phyloP scores from a whole-genome alignment of 1,140 invertebrate genomes.

The Trichonephila clavipes region DNA sequence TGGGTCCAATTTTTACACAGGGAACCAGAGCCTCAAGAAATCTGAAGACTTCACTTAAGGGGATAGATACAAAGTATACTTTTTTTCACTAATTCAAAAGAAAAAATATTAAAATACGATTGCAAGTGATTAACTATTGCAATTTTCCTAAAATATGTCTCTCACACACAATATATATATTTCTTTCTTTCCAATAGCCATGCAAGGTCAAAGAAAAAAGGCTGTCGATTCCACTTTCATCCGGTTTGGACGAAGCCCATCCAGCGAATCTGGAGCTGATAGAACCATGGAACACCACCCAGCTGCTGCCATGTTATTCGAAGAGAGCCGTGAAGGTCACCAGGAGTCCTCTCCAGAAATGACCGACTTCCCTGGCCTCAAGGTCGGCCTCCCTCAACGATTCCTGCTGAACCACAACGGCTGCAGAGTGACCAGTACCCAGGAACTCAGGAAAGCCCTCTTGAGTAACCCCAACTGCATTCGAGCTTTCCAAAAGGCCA shows the following conservation, averaged over 20 bases:
- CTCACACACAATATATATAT: not conserved
- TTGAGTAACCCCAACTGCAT: constrained; percentile 60
- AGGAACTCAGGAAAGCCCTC: constrained; percentile 49
- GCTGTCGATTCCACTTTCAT: constrained; percentile 72
- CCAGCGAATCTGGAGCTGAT: not conserved
- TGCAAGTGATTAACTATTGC: too few species aligned
- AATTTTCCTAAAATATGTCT: too few species aligned
- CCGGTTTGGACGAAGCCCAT: constrained; percentile 58
- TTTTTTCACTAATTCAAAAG: too few species aligned
- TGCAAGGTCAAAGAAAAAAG: constrained; percentile 67
- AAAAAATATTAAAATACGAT: too few species aligned
- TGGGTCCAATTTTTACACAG: too few species aligned
- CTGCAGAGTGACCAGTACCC: constrained; percentile 25
- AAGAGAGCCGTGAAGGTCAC: not conserved
- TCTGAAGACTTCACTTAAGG: too few species aligned
- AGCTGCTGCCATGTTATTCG: not conserved
- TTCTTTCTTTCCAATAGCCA: not conserved
- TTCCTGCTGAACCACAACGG: constrained; percentile 60
- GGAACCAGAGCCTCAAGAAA: too few species aligned
- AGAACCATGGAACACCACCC: not conserved
- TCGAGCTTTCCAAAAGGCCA: constrained; percentile 59
- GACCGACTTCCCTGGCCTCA: not conserved
- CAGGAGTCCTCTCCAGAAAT: not conserved
- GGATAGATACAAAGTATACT: too few species aligned
- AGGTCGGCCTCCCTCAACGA: not conserved